Conservation (phyloP, 2,113 vertebrate species). For the Chlamydotis undulata region DNA sequence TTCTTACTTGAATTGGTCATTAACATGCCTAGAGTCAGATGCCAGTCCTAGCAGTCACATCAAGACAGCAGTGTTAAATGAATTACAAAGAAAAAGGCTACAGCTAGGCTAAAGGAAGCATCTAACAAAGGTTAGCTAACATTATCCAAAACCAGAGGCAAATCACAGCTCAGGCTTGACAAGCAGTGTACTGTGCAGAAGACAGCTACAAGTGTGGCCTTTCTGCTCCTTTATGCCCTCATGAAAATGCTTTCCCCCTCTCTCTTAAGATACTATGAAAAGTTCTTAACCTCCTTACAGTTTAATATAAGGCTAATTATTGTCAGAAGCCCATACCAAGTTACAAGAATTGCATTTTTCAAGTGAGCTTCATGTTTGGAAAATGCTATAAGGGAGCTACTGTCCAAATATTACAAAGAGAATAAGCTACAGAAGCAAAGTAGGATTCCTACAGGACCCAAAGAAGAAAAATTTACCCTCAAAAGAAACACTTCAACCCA, state of each 20-base stretch:
- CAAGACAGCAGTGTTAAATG: neutral
- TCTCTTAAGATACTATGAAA: neutral
- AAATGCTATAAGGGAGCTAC: neutral
- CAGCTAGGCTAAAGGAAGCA: neutral
- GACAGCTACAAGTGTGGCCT: neutral
- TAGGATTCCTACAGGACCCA: neutral
- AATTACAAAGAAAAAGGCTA: neutral
- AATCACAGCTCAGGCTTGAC: neutral
- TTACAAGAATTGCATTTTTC: neutral
- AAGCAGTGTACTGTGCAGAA: neutral
- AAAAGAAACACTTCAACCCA: neutral
- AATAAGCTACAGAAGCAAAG: neutral
- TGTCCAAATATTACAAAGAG: neutral
- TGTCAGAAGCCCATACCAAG: neutral
- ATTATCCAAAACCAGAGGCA: neutral
- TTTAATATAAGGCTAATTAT: neutral
- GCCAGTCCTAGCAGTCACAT: neutral
- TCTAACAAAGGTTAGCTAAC: neutral
- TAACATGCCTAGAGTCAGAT: neutral
- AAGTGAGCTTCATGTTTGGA: neutral
- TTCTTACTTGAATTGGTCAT: neutral
- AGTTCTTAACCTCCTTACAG: neutral
- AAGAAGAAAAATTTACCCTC: neutral
- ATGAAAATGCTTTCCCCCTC: neutral
- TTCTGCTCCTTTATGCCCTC: neutral